Percentiles rank a stretch among this genome's conserved stretches.
These are phyloP conservation scores for Cynoglossus semilaevis DNA, from an alignment of 2,113 vertebrate species.

Conservation along the genomic window DNA sequence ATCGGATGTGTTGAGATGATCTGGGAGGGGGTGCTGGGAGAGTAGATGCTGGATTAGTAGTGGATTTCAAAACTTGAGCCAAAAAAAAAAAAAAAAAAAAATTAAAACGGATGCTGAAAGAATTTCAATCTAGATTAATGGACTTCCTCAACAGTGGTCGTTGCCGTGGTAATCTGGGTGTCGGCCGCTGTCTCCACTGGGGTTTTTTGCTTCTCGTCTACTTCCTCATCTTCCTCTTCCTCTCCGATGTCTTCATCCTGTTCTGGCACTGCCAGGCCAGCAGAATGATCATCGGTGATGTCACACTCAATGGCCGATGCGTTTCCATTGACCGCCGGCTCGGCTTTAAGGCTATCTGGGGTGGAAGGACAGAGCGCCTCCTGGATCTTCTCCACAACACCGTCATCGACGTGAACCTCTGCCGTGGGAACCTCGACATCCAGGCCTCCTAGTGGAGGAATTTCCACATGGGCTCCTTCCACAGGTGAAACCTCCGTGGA, in stretches of 20 bases:
- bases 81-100: conserved; percentile 9
- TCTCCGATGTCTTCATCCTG: conserved; percentile 51
- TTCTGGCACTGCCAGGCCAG: conserved; percentile 60
- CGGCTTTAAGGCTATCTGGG: conserved; percentile 66
- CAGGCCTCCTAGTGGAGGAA: conserved; percentile 55
- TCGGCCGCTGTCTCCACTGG: conserved; percentile 44
- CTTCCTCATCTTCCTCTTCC: conserved; percentile 56
- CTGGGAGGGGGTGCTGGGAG: not conserved
- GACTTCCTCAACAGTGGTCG: conserved; percentile 62
- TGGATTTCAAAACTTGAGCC: conserved; percentile 12
- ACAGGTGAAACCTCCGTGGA: conserved; percentile 13
- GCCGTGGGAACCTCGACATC: conserved; percentile 58
- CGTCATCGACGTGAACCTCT: conserved; percentile 69
- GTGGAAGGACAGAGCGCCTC: conserved; percentile 39
- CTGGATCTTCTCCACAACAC: conserved; percentile 55
- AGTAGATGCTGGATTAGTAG: not conserved
- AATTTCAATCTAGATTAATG: conserved; percentile 58
- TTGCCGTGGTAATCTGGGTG: conserved; percentile 35
- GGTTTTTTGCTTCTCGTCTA: conserved; percentile 39
- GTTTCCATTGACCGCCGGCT: conserved; percentile 78
- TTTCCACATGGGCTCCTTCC: conserved; percentile 63
- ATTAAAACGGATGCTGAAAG: conserved; percentile 12
- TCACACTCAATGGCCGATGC: conserved; percentile 49
- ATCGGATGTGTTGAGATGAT: too few species aligned
- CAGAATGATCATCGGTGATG: conserved; percentile 42